These are phyloP conservation scores for Clistopyga incitator DNA, from an alignment of 2,888 invertebrate genomes.

Conservation along the genomic window DNA sequence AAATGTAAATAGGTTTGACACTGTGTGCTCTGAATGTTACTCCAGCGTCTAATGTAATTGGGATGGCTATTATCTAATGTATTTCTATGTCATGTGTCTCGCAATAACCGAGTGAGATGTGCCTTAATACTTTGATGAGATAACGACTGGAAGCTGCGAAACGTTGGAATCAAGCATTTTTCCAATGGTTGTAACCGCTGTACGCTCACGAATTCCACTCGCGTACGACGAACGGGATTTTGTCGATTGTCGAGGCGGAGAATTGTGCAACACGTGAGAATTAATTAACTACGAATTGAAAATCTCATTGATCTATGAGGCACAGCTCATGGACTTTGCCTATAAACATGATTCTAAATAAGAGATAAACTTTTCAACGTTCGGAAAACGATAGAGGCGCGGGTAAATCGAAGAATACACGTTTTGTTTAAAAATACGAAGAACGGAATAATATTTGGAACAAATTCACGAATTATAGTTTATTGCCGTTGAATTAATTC, in stretches of 20 bases:
- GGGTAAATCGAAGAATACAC: background rate
- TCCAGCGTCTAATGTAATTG: slow-evolving; percentile 64
- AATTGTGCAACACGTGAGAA: background rate
- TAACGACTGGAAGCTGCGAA: slow-evolving; percentile 58
- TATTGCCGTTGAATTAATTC: background rate
- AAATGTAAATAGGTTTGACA: slow-evolving; percentile 76
- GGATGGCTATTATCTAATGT: slow-evolving; percentile 68
- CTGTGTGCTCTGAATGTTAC: slow-evolving; percentile 69
- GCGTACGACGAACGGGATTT: slow-evolving; percentile 19
- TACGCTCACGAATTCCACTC: slow-evolving; percentile 19
- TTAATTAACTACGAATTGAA: slow-evolving; percentile 27
- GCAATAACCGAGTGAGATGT: slow-evolving; percentile 64
- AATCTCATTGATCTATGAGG: slow-evolving; percentile 57
- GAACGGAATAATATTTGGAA: slow-evolving; percentile 7
- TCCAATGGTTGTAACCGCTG: slow-evolving; percentile 10
- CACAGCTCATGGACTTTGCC: slow-evolving; percentile 47
- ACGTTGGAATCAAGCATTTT: slow-evolving; percentile 49
- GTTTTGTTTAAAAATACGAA: background rate
- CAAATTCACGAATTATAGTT: slow-evolving; percentile 3
- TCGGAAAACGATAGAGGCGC: background rate
- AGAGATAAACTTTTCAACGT: background rate
- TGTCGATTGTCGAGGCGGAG: slow-evolving; percentile 12
- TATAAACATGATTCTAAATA: slow-evolving; percentile 27
- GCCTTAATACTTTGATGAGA: slow-evolving; percentile 70
- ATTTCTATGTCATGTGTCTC: slow-evolving; percentile 67